A percentile compares a stretch with the other conserved stretches of the same genome.
Evolutionary conservation across 1,140 invertebrate species (phyloP).

Genomic region (Babylonia areolata): DNA sequence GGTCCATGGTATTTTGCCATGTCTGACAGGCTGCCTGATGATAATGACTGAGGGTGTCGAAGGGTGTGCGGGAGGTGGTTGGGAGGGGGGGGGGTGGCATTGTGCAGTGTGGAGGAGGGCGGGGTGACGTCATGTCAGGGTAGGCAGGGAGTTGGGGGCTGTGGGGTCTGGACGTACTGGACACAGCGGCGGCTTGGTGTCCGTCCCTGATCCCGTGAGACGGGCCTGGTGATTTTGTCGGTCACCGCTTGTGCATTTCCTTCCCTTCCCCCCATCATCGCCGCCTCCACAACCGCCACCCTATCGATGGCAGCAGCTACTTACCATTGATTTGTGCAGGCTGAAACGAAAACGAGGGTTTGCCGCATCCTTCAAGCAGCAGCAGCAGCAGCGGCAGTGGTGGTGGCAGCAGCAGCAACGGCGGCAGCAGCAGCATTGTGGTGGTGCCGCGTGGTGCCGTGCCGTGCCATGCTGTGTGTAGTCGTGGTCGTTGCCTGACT

Average conservation of each 20-base stretch:
- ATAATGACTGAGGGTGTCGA: too few relatives aligned
- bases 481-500: not conserved
- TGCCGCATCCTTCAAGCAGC: not conserved
- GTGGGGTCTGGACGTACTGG: not conserved
- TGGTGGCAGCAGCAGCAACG: not conserved
- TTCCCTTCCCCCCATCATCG: not conserved
- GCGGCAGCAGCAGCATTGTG: not conserved
- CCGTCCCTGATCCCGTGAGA: not conserved
- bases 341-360: slow-evolving; percentile 21
- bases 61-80: not conserved
- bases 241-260: not conserved
- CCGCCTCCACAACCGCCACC: not conserved
- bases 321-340: slow-evolving; percentile 29
- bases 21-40: too few relatives aligned
- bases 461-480: slow-evolving; percentile 21
- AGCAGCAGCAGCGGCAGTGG: not conserved
- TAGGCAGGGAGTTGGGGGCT: not conserved
- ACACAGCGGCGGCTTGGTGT: too few relatives aligned
- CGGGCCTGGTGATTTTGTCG: not conserved
- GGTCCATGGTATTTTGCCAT: too few relatives aligned
- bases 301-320: slow-evolving; percentile 18
- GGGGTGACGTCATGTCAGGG: not conserved
- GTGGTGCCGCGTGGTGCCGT: slow-evolving; percentile 5
- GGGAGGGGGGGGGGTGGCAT: not conserved
- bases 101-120: not conserved